Percentiles rank a stretch among this genome's conserved stretches.
These are phyloP conservation scores for Drosophila kepulauana DNA, from an alignment of 1,140 invertebrate genomes.

Conservation along the genomic window DNA sequence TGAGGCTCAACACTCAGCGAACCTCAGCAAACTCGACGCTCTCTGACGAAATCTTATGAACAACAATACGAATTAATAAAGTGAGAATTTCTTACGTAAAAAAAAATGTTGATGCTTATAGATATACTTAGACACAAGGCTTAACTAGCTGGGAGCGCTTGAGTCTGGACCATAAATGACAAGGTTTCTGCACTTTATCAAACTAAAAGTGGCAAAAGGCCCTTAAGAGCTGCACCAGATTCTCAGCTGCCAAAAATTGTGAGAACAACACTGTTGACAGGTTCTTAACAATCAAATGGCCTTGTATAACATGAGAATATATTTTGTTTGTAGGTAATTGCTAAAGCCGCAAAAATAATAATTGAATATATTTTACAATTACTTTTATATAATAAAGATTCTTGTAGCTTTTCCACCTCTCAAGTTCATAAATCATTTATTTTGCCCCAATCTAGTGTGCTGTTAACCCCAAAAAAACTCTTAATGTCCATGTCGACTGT, in stretches of 20 bases:
- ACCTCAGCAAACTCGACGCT: conserved; percentile 16
- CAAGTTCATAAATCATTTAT: conserved; percentile 14
- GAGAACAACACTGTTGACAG: conserved; percentile 18
- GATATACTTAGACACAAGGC: conserved; percentile 10
- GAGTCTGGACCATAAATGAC: conserved; percentile 21
- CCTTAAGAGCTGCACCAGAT: conserved; percentile 26
- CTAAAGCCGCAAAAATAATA: not conserved
- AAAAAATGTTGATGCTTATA: conserved; percentile 24
- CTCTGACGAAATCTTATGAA: conserved; percentile 61
- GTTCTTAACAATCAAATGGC: conserved; percentile 34
- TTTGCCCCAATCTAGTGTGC: conserved; percentile 6
- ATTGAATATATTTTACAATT: not conserved
- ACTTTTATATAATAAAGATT: not conserved
- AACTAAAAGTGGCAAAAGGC: conserved; percentile 35
- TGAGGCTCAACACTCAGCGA: conserved; percentile 47
- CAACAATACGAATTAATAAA: conserved; percentile 75
- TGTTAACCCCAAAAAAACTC: conserved; percentile 20
- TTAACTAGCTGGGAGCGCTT: conserved; percentile 28
- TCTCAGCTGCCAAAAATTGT: conserved; percentile 25
- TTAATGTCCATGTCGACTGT: conserved; percentile 29
- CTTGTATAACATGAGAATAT: conserved; percentile 31
- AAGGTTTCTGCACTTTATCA: conserved; percentile 45
- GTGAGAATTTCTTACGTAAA: conserved; percentile 81
- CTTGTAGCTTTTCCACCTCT: not conserved
- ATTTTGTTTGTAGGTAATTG: not conserved